Conservation (phyloP, 2,888 invertebrate genomes). For the Tiphia femorata region DNA sequence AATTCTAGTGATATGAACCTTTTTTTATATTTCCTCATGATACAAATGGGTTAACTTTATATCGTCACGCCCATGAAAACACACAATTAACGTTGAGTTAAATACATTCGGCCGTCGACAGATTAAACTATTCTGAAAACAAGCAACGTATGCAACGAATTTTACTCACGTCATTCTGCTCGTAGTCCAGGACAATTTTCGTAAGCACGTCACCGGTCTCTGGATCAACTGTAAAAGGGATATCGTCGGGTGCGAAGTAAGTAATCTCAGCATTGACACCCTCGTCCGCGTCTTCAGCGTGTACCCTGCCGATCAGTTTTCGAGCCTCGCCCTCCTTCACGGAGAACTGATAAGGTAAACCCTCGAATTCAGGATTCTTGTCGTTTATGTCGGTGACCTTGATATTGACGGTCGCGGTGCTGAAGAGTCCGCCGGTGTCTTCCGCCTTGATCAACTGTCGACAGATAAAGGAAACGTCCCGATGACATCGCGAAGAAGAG, state of each 20-base stretch:
- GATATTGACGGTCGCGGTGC: slow-evolving; percentile 87
- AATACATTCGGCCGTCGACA: too few species aligned
- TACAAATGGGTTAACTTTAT: too few species aligned
- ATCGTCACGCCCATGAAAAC: too few species aligned
- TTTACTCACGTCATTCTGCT: slow-evolving; percentile 77
- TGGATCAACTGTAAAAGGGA: slow-evolving; percentile 85
- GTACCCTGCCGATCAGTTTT: slow-evolving; percentile 79
- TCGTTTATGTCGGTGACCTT: slow-evolving; percentile 93
- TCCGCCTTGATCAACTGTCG: slow-evolving; percentile 84
- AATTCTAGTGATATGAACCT: too few species aligned
- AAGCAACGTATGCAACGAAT: not conserved
- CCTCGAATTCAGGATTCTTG: slow-evolving; percentile 90
- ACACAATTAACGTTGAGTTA: too few species aligned
- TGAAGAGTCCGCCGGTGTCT: slow-evolving; percentile 85
- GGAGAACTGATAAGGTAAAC: slow-evolving; percentile 83
- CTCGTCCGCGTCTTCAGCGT: slow-evolving; percentile 88
- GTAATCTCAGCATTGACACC: slow-evolving; percentile 86
- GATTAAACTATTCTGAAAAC: not conserved
- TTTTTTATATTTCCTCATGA: too few species aligned
- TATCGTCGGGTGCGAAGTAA: slow-evolving; percentile 82
- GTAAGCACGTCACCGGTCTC: slow-evolving; percentile 85
- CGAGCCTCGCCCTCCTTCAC: slow-evolving; percentile 80
- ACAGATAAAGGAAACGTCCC: too few species aligned
- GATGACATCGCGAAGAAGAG: too few species aligned
- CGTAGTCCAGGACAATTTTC: slow-evolving; percentile 83